Evolutionary conservation across 2,888 invertebrate genomes (phyloP).

Genomic region (Eulithis prunata): DNA sequence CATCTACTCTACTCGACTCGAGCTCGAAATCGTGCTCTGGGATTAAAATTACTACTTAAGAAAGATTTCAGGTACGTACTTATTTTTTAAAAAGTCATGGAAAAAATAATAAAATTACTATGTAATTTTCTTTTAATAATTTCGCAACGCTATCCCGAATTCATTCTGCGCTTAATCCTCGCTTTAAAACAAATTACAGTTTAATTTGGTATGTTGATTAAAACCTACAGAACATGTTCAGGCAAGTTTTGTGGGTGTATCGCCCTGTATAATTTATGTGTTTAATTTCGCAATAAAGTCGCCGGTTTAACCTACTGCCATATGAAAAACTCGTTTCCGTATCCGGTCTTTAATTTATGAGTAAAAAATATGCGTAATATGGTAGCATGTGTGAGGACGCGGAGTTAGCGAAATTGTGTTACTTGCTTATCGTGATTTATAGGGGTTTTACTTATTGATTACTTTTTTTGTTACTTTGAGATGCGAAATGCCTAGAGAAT

Average conservation of each 20-base stretch:
- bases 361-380: slow-evolving; percentile 73
- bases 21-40: no score
- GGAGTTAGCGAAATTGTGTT: slow-evolving; percentile 34
- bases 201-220: slow-evolving; percentile 37
- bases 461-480: background rate
- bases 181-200: slow-evolving; percentile 28
- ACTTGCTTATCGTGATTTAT: slow-evolving; percentile 41
- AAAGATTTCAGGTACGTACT: no score
- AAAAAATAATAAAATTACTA: background rate
- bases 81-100: no score
- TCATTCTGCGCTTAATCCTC: slow-evolving; percentile 21
- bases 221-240: slow-evolving; percentile 32
- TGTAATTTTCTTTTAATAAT: slow-evolving; percentile 12
- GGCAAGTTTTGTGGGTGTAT: slow-evolving; percentile 43
- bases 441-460: slow-evolving; percentile 16
- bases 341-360: slow-evolving; percentile 73
- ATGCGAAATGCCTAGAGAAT: no score
- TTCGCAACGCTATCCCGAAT: slow-evolving; percentile 22
- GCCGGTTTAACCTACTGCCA: slow-evolving; percentile 68
- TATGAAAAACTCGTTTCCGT: slow-evolving; percentile 76
- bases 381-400: slow-evolving; percentile 47
- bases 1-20: no score
- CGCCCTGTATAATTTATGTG: slow-evolving; percentile 72
- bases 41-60: no score
- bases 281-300: slow-evolving; percentile 79